Conservation (phyloP, 2,797 vertebrate species). For the Cyprinella venusta region DNA sequence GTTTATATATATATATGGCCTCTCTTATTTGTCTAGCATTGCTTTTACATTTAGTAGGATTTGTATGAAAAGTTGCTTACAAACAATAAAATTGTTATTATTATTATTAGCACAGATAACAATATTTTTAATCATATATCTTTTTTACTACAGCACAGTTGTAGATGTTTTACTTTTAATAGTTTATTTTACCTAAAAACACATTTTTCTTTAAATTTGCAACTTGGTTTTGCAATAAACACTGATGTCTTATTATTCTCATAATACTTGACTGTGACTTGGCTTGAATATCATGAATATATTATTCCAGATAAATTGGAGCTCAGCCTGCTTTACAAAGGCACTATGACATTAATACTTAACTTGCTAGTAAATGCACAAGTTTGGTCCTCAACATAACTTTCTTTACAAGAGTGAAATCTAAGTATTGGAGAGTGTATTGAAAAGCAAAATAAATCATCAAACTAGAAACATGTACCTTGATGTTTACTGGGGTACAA, state of each 20-base stretch:
- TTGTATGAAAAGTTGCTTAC: not conserved
- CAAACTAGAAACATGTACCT: not conserved
- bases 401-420: not conserved
- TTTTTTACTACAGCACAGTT: not conserved
- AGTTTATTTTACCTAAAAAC: not conserved
- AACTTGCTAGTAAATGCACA: not conserved
- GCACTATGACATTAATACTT: not conserved
- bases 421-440: not conserved
- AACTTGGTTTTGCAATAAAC: not conserved
- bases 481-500: not conserved
- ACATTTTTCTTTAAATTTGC: not conserved
- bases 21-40: not conserved
- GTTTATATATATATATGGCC: no score
- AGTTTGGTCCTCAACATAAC: not conserved
- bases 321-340: not conserved
- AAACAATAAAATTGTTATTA: not conserved
- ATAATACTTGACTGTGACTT: not conserved
- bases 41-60: not conserved
- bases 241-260: not conserved
- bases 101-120: no score
- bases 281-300: not conserved
- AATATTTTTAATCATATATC: not conserved
- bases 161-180: not conserved
- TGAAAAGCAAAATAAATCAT: not conserved
- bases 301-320: slow-evolving; percentile 5